Conservation (phyloP, 2,888 invertebrate species). For the Campoletis raptor region DNA sequence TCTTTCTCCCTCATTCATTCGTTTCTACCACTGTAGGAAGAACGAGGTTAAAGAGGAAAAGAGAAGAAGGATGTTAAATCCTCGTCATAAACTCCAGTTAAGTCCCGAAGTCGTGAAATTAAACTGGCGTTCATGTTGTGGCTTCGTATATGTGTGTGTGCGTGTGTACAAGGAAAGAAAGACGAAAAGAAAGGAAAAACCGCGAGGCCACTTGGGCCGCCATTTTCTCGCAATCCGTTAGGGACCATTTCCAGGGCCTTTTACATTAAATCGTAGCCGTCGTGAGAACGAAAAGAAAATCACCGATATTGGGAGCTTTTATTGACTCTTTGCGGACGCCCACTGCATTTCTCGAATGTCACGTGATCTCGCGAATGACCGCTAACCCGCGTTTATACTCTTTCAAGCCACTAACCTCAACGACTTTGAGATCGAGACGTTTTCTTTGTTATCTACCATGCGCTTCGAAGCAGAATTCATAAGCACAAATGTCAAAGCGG, state of each 20-base stretch:
- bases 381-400: neutral
- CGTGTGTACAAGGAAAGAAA: conserved; percentile 1
- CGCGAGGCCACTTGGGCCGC: neutral
- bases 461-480: neutral
- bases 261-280: neutral
- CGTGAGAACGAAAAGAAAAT: conserved; percentile 3
- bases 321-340: conserved; percentile 62
- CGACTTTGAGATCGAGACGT: neutral
- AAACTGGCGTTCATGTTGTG: conserved; percentile 55
- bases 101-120: conserved; percentile 71
- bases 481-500: neutral
- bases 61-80: conserved; percentile 67
- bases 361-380: conserved; percentile 1
- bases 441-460: neutral
- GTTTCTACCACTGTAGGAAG: conserved; percentile 4
- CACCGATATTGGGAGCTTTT: conserved; percentile 66
- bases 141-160: neutral
- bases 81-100: conserved; percentile 68
- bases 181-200: conserved; percentile 10
- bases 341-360: conserved; percentile 35
- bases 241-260: neutral
- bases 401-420: neutral
- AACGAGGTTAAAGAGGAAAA: conserved; percentile 47
- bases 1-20: conserved; percentile 14
- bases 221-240: neutral